Percentiles rank a stretch among this genome's conserved stretches.
Conservation (phyloP, 1,140 invertebrate species). For the Drosophila tsacasi region DNA sequence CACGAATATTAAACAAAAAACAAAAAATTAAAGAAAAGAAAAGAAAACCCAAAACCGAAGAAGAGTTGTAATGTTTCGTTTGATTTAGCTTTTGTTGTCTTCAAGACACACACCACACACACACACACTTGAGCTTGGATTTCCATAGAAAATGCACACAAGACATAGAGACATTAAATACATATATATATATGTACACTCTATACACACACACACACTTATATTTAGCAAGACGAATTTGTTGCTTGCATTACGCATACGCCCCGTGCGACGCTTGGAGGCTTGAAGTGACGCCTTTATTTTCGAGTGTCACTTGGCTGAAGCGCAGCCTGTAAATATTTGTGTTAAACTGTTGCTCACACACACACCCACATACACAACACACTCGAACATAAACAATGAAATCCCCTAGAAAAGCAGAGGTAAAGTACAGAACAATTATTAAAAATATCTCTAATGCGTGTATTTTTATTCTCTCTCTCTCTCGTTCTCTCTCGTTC, state of each 20-base stretch:
- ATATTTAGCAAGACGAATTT: conserved; percentile 23
- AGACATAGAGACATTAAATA: conserved; percentile 5
- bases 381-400: conserved; percentile 10
- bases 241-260: conserved; percentile 48
- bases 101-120: neutral
- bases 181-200: neutral
- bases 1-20: conserved; percentile 58
- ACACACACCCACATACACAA: conserved; percentile 1
- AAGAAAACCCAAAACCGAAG: neutral
- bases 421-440: conserved; percentile 52
- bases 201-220: conserved; percentile 4
- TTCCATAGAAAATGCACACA: conserved; percentile 41
- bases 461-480: conserved; percentile 29
- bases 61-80: conserved; percentile 29
- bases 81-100: conserved; percentile 28
- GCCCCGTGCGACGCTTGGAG: conserved; percentile 35
- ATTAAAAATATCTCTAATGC: conserved; percentile 38
- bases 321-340: conserved; percentile 40
- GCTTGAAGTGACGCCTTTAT: conserved; percentile 25
- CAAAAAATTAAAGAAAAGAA: neutral
- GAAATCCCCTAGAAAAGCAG: conserved; percentile 15
- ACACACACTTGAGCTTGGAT: conserved; percentile 37
- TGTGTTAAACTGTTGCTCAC: conserved; percentile 42
- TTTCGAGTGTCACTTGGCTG: conserved; percentile 41
- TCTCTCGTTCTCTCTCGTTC: neutral